These are phyloP conservation scores for Euwallacea fornicatus DNA, from an alignment of 1,140 invertebrate species.

Conservation along the genomic window DNA sequence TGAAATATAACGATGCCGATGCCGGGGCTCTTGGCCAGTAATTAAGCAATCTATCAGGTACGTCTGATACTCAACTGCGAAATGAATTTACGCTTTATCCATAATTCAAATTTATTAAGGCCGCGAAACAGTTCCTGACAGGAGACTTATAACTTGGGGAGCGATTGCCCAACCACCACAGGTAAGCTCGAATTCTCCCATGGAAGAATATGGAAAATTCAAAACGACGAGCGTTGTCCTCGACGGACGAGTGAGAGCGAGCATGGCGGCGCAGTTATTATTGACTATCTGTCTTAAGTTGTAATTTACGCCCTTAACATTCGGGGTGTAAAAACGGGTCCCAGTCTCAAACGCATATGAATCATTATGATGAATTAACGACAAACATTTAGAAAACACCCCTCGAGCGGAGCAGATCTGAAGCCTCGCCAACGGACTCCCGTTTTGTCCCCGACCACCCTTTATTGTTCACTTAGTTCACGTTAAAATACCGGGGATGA, in stretches of 20 bases:
- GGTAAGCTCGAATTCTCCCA: too few relatives aligned
- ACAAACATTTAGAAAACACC: constrained; percentile 56
- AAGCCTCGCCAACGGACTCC: constrained; percentile 17
- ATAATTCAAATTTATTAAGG: constrained; percentile 21
- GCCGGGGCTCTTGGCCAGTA: constrained; percentile 22
- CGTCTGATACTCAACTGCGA: constrained; percentile 12
- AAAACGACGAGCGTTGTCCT: neutral
- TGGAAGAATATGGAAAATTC: neutral
- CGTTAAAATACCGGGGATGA: neutral
- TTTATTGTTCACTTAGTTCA: constrained; percentile 19
- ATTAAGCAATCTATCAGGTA: constrained; percentile 35
- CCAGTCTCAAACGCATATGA: constrained; percentile 55
- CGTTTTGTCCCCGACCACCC: constrained; percentile 5
- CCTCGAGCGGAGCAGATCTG: constrained; percentile 35
- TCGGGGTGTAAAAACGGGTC: constrained; percentile 53
- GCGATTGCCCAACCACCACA: too few relatives aligned
- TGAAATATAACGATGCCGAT: constrained; percentile 27
- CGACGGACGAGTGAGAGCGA: neutral
- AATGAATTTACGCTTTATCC: constrained; percentile 13
- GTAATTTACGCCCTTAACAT: constrained; percentile 55
- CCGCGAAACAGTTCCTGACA: neutral
- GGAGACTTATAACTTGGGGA: neutral
- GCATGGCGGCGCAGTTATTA: constrained; percentile 45
- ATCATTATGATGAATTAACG: constrained; percentile 56
- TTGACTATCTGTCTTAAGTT: constrained; percentile 56